Percentiles rank a stretch among this genome's conserved stretches.
Conservation (phyloP, 2,113 vertebrate species). For the Pseudolaguvia tuberculata region DNA sequence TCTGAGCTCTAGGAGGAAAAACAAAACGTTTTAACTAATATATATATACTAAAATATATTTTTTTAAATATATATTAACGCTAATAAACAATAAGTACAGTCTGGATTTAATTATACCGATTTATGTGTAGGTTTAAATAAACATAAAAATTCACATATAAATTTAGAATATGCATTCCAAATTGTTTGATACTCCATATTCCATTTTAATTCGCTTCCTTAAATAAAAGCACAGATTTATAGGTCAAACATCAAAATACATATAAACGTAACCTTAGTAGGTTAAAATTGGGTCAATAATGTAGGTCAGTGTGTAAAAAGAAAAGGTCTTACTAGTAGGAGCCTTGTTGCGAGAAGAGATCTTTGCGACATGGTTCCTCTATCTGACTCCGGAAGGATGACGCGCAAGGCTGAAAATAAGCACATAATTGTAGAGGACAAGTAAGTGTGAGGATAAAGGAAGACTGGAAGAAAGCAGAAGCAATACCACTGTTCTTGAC, state of each 20-base stretch:
- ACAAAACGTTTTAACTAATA: no score
- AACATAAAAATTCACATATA: no score
- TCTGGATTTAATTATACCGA: no score
- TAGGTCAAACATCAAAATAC: constrained; percentile 18
- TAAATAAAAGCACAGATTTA: constrained; percentile 22
- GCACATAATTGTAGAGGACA: background rate
- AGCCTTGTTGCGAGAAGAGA: background rate
- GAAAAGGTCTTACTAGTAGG: background rate
- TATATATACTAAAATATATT: no score
- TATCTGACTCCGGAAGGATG: background rate
- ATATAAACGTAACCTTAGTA: constrained; percentile 1
- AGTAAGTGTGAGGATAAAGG: background rate
- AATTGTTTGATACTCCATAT: no score
- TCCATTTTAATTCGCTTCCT: background rate
- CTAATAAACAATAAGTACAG: no score
- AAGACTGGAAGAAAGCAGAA: constrained; percentile 7
- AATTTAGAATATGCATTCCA: no score
- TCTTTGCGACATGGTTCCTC: constrained; percentile 3
- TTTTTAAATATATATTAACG: no score
- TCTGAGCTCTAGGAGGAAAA: no score
- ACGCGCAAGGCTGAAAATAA: background rate
- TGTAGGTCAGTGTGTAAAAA: constrained; percentile 39
- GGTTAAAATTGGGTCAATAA: constrained; percentile 34
- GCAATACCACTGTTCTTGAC: background rate
- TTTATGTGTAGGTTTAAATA: no score